phyloP scores from a whole-genome alignment of 1,140 invertebrate genomes.

The Zaprionus camerounensis region DNA sequence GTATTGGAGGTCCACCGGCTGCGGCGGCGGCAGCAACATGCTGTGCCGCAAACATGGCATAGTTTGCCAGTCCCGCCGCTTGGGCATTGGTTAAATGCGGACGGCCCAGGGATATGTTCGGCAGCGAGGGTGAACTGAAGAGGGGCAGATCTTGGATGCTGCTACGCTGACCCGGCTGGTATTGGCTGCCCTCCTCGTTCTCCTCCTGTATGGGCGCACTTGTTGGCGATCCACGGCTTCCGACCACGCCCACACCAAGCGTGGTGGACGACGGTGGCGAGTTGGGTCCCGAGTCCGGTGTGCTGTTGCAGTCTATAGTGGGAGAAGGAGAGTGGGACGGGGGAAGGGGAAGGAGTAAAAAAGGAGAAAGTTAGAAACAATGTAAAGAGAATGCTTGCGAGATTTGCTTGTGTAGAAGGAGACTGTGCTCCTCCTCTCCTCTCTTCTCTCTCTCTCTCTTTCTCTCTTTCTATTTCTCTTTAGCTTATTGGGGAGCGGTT shows the following conservation, averaged over 20 bases:
- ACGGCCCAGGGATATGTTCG: conserved; percentile 96
- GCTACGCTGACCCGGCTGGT: conserved; percentile 83
- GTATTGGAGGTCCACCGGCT: conserved; percentile 5
- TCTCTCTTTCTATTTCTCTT: neutral
- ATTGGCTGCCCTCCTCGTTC: conserved; percentile 84
- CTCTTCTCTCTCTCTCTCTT: neutral
- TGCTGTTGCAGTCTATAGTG: conserved; percentile 86
- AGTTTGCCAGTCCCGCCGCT: conserved; percentile 76
- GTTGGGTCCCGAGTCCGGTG: conserved; percentile 92
- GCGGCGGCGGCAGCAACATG: conserved; percentile 59
- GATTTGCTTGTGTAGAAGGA: neutral
- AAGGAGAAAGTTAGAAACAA: neutral
- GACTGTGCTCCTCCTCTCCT: neutral
- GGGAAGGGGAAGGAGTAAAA: neutral
- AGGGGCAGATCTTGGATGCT: conserved; percentile 87
- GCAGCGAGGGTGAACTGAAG: conserved; percentile 97
- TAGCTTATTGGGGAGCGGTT: neutral
- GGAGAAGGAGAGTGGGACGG: neutral
- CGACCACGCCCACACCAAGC: conserved; percentile 84
- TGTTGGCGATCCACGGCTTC: conserved; percentile 85
- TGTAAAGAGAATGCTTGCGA: neutral
- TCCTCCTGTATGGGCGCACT: conserved; percentile 90
- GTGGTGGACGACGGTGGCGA: conserved; percentile 90
- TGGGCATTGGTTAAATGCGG: conserved; percentile 87
- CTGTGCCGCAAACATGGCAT: conserved; percentile 72